Conservation (phyloP, 1,140 invertebrate genomes). For the Paraescarpia echinospica region DNA sequence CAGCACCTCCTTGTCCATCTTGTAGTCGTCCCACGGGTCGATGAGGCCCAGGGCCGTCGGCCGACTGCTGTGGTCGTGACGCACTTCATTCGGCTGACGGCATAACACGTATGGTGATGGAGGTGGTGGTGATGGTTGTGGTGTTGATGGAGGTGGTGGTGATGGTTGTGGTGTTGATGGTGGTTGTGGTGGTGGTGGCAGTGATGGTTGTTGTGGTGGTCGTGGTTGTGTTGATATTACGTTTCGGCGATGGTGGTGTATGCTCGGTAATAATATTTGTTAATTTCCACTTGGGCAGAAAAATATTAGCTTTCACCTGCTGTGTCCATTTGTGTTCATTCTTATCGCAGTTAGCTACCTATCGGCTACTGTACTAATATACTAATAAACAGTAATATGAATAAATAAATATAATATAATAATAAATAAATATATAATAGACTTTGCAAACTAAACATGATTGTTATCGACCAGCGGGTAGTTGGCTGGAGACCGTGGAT, state of each 20-base stretch:
- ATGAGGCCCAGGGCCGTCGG: constrained; percentile 44
- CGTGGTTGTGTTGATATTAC: neutral
- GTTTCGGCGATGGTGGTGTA: neutral
- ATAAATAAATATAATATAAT: no score
- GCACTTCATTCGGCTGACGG: constrained; percentile 35
- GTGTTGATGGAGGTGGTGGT: neutral
- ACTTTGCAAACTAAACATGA: no score
- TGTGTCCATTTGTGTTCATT: no score
- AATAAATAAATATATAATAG: no score
- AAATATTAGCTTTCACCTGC: no score
- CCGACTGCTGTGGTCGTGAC: constrained; percentile 35
- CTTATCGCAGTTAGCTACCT: no score
- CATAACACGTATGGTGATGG: neutral
- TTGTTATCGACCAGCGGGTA: no score
- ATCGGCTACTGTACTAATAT: no score
- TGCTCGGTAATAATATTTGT: no score
- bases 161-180: neutral
- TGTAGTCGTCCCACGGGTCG: constrained; percentile 45
- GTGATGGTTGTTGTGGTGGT: neutral
- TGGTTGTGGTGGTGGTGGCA: constrained; percentile 4
- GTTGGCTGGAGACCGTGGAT: neutral
- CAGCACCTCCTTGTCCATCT: constrained; percentile 40
- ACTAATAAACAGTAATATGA: no score
- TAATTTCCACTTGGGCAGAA: no score
- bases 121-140: constrained; percentile 15